Conservation (phyloP, 1,140 invertebrate genomes). For the Apis florea region DNA sequence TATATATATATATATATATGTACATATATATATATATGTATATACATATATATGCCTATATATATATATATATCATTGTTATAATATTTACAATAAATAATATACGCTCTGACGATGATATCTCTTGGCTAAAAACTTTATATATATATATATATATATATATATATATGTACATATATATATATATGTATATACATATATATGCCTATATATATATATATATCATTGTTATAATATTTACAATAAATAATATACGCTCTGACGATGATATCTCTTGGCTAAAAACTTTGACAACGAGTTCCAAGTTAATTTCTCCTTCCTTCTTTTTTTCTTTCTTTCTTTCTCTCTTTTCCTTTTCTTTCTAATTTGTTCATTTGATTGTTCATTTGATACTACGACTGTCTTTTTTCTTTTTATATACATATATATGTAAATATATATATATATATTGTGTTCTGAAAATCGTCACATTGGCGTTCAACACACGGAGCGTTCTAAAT, state of each 20-base stretch:
- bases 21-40: no score
- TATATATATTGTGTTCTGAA: background rate
- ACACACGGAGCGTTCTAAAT: constrained; percentile 29
- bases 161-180: constrained; percentile 48
- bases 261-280: constrained; percentile 48
- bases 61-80: no score
- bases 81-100: constrained; percentile 46
- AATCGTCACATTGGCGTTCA: constrained; percentile 22
- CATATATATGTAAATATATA: no score
- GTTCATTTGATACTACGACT: background rate
- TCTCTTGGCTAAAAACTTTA: constrained; percentile 46
- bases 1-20: constrained; percentile 38
- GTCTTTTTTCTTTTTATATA: background rate
- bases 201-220: no score
- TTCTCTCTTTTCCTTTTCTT: background rate
- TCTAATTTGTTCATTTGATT: background rate
- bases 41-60: no score
- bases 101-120: constrained; percentile 46
- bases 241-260: constrained; percentile 44
- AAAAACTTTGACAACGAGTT: constrained; percentile 44
- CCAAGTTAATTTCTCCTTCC: background rate
- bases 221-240: constrained; percentile 43
- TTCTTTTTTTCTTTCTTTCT: background rate
- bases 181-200: constrained; percentile 29
- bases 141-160: constrained; percentile 35